Conservation (phyloP, 2,888 invertebrate species). For the Cosmia pyralina region DNA sequence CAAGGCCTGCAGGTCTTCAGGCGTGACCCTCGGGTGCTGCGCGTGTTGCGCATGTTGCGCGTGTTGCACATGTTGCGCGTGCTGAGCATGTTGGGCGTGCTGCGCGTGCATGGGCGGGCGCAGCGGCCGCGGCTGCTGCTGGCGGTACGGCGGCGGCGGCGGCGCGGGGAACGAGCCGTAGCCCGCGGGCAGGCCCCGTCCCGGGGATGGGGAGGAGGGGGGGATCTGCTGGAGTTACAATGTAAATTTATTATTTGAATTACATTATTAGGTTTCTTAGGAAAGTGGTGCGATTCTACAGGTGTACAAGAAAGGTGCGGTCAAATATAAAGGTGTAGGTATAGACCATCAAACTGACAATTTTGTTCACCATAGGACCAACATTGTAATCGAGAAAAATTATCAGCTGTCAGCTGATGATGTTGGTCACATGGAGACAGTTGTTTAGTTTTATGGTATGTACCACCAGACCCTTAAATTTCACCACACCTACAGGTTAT, state of each 20-base stretch:
- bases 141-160: conserved; percentile 62
- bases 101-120: conserved; percentile 37
- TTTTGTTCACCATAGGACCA: too few relatives aligned
- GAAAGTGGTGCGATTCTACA: too few relatives aligned
- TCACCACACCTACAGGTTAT: too few relatives aligned
- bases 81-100: conserved; percentile 48
- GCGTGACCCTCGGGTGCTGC: conserved; percentile 76
- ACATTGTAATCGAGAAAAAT: too few relatives aligned
- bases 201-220: neutral
- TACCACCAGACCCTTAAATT: too few relatives aligned
- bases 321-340: too few relatives aligned
- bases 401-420: too few relatives aligned
- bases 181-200: neutral
- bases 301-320: too few relatives aligned
- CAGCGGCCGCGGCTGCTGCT: conserved; percentile 60
- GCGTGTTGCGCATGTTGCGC: conserved; percentile 25
- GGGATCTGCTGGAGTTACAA: neutral
- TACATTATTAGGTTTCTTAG: neutral
- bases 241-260: neutral
- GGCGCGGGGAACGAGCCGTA: conserved; percentile 41
- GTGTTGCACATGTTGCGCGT: conserved; percentile 46
- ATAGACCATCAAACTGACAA: too few relatives aligned
- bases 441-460: too few relatives aligned
- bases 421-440: too few relatives aligned
- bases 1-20: conserved; percentile 86